Base-by-base conservation (phyloP, 2,888 invertebrate genomes). In the Drosophila sordidula region DNA sequence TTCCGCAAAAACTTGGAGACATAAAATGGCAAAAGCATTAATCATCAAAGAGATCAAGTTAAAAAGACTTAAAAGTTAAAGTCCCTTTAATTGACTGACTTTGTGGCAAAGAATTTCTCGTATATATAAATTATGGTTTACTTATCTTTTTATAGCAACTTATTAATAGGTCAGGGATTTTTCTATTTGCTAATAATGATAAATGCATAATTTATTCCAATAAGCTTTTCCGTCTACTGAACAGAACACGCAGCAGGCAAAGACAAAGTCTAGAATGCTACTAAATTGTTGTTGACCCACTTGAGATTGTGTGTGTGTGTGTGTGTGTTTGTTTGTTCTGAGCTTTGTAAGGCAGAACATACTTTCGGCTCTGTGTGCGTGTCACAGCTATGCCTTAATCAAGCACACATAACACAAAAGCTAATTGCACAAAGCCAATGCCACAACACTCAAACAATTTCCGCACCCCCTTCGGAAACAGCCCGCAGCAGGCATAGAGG, bases 401-500 rank as follows among this genome's bases (percentile, higher is more conserved):
- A 84, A 64, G 70, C 72, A 61, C 71, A 74, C 49, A 80, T 70
- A 61, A 67, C 41, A 83, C 59, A 75, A 72, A 72, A 63, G 62
- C 74, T 81, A 82, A 82, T 81, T 81, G 80, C 68, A 80, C 80
- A 82, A 81, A 76, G 80, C 71, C 71, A 79, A 68, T 71, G 79
- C 63, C 80, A 65, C 39, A 75, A 16, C 39, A 41, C 54, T 45
- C 57, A 78, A 62, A 45, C 22, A 39, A 18, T 32, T 25, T 18
- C 42, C 16, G 9, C 26, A 29, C 14, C 34, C 32, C 14, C 45
- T 22, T 32, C 11, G 11, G 34, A 47, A 44, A 16, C 39, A 41
- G 54, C 55, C 45, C 25, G 6, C 45, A 57, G 61, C 62, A 66
- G 61, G 16, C 57, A 44, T 52, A 59, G 39, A 14, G 67, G 63